Conservation (phyloP, 30 jellyfish, hydroid and myxozoan genomes). For the Pseudorhiza aurosa region DNA sequence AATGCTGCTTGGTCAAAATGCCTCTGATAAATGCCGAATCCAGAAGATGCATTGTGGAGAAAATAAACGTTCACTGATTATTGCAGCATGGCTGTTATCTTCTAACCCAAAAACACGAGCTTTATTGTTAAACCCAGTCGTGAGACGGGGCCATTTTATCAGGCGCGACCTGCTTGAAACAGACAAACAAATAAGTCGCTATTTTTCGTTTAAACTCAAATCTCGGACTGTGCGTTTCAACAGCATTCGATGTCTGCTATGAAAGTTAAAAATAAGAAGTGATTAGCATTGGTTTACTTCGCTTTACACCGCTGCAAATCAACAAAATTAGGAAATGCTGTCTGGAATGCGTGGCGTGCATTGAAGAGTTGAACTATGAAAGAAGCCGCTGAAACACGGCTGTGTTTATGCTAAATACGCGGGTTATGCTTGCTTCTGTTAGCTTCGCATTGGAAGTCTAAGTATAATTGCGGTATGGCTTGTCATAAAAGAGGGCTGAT, state of each 20-base stretch:
- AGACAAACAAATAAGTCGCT: too few species aligned
- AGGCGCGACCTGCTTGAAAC: too few species aligned
- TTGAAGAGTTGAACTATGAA: not conserved
- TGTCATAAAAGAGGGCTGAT: not conserved
- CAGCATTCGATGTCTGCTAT: not conserved
- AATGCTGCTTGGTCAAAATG: too few species aligned
- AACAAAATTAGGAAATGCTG: not conserved
- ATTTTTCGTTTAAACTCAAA: too few species aligned
- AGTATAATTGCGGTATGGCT: not conserved
- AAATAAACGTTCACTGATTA: too few species aligned
- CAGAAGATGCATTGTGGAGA: too few species aligned
- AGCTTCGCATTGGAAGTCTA: not conserved
- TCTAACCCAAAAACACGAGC: too few species aligned
- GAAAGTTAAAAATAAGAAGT: not conserved
- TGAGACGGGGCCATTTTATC: too few species aligned
- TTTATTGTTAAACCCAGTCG: too few species aligned
- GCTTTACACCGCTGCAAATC: not conserved
- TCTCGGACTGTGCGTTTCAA: too few species aligned
- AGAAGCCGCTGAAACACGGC: not conserved
- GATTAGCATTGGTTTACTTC: not conserved
- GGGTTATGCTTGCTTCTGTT: not conserved
- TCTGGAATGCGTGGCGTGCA: slow-evolving; percentile 7
- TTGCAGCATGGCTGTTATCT: too few species aligned
- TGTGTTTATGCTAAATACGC: not conserved
- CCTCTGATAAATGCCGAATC: too few species aligned